These are phyloP conservation scores for Porites divaricata DNA, from an alignment of 92 coral and sea anemone species.

Conservation along the genomic window DNA sequence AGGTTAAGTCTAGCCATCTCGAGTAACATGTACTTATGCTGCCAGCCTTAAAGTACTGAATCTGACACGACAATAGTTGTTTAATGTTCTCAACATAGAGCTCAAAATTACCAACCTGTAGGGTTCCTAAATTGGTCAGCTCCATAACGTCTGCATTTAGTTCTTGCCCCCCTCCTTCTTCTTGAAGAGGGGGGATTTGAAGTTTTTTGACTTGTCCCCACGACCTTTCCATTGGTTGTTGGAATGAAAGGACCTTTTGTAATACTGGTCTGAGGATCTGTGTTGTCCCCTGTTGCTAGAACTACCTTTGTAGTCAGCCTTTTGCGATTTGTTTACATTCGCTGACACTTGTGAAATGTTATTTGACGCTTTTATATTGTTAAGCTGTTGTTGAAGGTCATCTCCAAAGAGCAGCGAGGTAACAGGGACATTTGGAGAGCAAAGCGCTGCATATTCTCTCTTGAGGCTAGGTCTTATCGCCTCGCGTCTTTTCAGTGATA, in stretches of 20 bases:
- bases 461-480: too few species aligned
- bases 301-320: too few species aligned
- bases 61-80: slow-evolving; percentile 36
- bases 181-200: slow-evolving; percentile 57
- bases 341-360: too few species aligned
- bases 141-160: slow-evolving; percentile 18
- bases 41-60: slow-evolving; percentile 50
- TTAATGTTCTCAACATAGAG: slow-evolving; percentile 26
- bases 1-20: too few species aligned
- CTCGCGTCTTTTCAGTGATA: neutral
- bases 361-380: too few species aligned
- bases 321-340: too few species aligned
- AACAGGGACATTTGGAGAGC: neutral
- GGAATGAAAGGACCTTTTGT: too few species aligned
- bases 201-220: slow-evolving; percentile 50
- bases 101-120: slow-evolving; percentile 48
- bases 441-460: too few species aligned
- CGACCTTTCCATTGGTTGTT: slow-evolving; percentile 24
- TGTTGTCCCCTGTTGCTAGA: too few species aligned
- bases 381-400: slow-evolving; percentile 44
- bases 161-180: slow-evolving; percentile 64
- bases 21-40: too few species aligned
- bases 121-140: slow-evolving; percentile 5
- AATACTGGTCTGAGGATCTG: too few species aligned
- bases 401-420: slow-evolving; percentile 33